Evolutionary conservation across 2,888 invertebrate genomes (phyloP).

Genomic region (Eupithecia dodoneata): DNA sequence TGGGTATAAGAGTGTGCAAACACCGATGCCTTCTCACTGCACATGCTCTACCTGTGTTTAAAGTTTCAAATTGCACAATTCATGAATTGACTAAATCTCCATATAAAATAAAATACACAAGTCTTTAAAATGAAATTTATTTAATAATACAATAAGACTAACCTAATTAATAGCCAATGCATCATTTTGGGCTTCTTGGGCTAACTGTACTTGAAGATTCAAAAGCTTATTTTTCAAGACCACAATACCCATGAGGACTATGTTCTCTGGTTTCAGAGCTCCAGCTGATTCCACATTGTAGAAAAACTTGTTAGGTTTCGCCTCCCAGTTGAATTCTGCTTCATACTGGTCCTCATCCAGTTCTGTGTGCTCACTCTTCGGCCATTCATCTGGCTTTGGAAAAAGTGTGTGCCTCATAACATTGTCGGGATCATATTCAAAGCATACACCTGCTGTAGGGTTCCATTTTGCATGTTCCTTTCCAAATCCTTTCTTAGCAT

Average conservation of each 20-base stretch:
- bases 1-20: no score
- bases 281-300: constrained; percentile 98
- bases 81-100: background rate
- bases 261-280: constrained; percentile 97
- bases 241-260: constrained; percentile 97
- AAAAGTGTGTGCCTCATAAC: constrained; percentile 96
- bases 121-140: constrained; percentile 7
- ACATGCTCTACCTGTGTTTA: background rate
- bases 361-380: constrained; percentile 98
- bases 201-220: constrained; percentile 96
- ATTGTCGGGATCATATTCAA: constrained; percentile 99
- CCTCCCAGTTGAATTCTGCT: constrained; percentile 96
- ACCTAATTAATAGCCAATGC: constrained; percentile 88
- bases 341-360: constrained; percentile 96
- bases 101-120: constrained; percentile 16
- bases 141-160: constrained; percentile 25
- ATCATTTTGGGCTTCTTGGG: constrained; percentile 93
- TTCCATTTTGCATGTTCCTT: constrained; percentile 99
- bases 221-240: constrained; percentile 97
- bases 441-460: constrained; percentile 98
- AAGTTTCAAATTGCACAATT: background rate
- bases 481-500: constrained; percentile 98
- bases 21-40: no score
- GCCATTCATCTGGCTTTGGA: constrained; percentile 99
- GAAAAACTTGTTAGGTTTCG: constrained; percentile 98